Percentiles rank a stretch among this genome's conserved stretches.
These are phyloP conservation scores for Perca fluviatilis DNA, from an alignment of 2,113 vertebrate genomes.

Conservation along the genomic window DNA sequence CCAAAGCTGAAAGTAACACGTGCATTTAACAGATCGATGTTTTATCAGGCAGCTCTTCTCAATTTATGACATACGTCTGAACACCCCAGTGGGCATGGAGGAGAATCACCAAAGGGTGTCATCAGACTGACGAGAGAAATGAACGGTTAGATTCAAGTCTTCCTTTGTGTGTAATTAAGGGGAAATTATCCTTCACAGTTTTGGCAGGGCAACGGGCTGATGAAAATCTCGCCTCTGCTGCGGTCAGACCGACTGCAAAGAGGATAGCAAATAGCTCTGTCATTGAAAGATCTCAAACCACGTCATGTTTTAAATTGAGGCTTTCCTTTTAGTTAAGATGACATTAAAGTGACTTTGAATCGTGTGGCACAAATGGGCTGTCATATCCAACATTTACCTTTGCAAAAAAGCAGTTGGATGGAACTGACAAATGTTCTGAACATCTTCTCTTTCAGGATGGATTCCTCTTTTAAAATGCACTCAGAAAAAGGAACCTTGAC, in stretches of 20 bases:
- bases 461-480: neutral
- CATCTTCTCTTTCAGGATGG: neutral
- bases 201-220: slow-evolving; percentile 53
- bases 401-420: neutral
- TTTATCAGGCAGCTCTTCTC: slow-evolving; percentile 30
- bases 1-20: neutral
- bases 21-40: slow-evolving; percentile 18
- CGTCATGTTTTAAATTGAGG: slow-evolving; percentile 45
- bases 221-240: slow-evolving; percentile 41
- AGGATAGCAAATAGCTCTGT: slow-evolving; percentile 47
- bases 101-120: slow-evolving; percentile 44
- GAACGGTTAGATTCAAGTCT: slow-evolving; percentile 56
- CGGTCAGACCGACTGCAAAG: slow-evolving; percentile 41
- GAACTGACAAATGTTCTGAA: neutral
- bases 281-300: slow-evolving; percentile 37
- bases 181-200: slow-evolving; percentile 70
- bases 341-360: slow-evolving; percentile 48
- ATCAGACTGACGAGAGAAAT: slow-evolving; percentile 63
- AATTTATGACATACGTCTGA: slow-evolving; percentile 34
- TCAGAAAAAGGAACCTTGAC: neutral
- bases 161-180: slow-evolving; percentile 75
- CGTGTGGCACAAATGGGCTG: slow-evolving; percentile 12
- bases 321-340: slow-evolving; percentile 34
- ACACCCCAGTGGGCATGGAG: slow-evolving; percentile 25
- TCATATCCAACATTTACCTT: slow-evolving; percentile 4